These are phyloP conservation scores for Sebastes trivittatus DNA, from an alignment of 2,797 vertebrate species.

Conservation along the genomic window DNA sequence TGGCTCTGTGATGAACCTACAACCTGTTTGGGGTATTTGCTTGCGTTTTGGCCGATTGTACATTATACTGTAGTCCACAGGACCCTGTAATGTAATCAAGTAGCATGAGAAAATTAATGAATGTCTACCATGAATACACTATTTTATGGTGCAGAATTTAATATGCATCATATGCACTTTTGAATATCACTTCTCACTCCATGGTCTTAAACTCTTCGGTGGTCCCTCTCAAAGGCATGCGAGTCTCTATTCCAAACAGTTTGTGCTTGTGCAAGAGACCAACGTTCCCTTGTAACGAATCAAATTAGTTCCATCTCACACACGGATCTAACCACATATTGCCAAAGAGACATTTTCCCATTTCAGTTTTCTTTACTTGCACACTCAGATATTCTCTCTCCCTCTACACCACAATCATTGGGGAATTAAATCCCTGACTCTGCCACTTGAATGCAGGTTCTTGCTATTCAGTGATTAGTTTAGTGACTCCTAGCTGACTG, in stretches of 20 bases:
- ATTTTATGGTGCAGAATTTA: neutral
- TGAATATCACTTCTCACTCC: neutral
- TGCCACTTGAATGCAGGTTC: neutral
- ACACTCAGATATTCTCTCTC: conserved; percentile 33
- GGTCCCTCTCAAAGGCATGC: neutral
- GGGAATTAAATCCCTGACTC: neutral
- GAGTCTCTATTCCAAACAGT: neutral
- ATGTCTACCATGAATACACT: neutral
- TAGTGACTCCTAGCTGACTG: neutral
- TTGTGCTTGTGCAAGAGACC: conserved; percentile 23
- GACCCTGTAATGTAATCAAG: neutral
- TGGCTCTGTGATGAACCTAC: neutral
- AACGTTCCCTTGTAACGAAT: conserved; percentile 9
- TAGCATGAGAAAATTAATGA: neutral
- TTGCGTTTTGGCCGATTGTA: neutral
- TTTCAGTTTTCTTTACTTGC: neutral
- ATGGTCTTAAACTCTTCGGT: neutral
- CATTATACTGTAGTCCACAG: neutral
- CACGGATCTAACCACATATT: neutral
- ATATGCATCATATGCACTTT: neutral
- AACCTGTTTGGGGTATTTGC: neutral
- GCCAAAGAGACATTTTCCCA: conserved; percentile 10
- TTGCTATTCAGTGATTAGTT: neutral
- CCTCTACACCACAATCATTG: conserved; percentile 47
- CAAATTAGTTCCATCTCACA: conserved; percentile 15